Conservation (phyloP, 2,113 vertebrate species). For the Xenopus tropicalis region DNA sequence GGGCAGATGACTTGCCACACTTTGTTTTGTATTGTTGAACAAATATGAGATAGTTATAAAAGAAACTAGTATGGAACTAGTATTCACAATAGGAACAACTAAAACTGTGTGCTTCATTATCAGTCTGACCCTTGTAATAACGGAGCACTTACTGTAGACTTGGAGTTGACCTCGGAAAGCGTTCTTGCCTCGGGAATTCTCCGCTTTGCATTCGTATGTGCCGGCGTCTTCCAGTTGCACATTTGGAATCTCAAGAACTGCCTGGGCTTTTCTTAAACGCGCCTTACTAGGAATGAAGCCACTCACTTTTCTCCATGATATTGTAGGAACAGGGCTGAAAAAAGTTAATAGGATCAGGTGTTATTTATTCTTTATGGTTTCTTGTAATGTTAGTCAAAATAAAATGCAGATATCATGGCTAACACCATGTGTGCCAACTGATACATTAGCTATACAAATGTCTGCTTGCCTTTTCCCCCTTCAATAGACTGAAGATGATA, state of each 20-base stretch:
- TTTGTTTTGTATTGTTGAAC: no score
- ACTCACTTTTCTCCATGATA: constrained; percentile 94
- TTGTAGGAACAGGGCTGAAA: constrained; percentile 90
- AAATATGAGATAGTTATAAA: no score
- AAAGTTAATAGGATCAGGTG: constrained; percentile 22
- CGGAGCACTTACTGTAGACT: constrained; percentile 86
- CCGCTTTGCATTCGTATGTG: constrained; percentile 90
- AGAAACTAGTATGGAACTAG: no score
- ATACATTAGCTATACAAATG: no score
- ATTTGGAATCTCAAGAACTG: constrained; percentile 91
- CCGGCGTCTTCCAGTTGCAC: constrained; percentile 90
- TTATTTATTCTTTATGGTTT: constrained; percentile 50
- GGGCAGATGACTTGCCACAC: no score
- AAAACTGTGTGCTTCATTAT: no score
- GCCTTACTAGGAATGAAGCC: constrained; percentile 92
- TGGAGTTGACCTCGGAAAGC: constrained; percentile 91
- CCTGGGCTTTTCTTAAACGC: constrained; percentile 90
- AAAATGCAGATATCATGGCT: no score
- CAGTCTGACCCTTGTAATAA: no score
- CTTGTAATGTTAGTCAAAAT: background rate
- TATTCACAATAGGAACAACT: no score
- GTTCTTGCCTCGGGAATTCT: constrained; percentile 86
- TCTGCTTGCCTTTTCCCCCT: no score
- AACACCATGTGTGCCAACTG: no score
- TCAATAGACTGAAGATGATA: no score